Base-by-base conservation (phyloP, 2,113 vertebrate genomes). In the Puffinus mauretanicus region DNA sequence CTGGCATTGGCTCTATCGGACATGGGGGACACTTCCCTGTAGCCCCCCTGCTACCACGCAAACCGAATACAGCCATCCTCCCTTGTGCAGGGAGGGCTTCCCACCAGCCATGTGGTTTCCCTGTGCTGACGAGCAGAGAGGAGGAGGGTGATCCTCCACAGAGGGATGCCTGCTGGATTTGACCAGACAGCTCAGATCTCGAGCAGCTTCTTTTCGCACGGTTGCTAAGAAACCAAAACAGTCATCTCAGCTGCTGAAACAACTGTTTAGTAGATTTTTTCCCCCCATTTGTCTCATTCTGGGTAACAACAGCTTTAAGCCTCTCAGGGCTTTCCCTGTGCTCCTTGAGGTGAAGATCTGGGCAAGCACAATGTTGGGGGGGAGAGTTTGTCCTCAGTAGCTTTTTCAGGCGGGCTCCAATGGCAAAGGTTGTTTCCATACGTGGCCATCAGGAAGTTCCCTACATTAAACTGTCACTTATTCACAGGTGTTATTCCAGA, bases 191-290 rank as follows among this genome's bases (percentile, higher is more conserved):
- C 93, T 95, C 82, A 78, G 34, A 82, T 58, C 87, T 82, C 89
- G 91, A 77, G 73, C 54, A 94, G 66, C 42, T 90, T 87, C 73
- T 91, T 91, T 91, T 71, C 46, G 34, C 64, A 76, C 75, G 67
- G 94, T 97, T 97, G 97, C 96, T 96, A 97, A 96, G 97, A 95
- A 96, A 97, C 95, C 51, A 86, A 72, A 90, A 6, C 70, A 91
- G 64, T 77, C 49, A 36, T 66, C 78, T 77, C 82, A 67, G 52
- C 88, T 71, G 73, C 80, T 1, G 11, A 86, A 95, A 93, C 60
- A 93, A 92, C 32, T 66, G 67, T 88, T 93, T 44, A 62, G 64
- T 69, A 44, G 4, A 26, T 91, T 91, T 92, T 36, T 3, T 25
- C 1, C 21, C 10, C 55, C 71, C 11, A 32, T 70, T 93, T 76